Percentiles rank a stretch among this genome's conserved stretches.
These are phyloP conservation scores for Atta colombica DNA, from an alignment of 1,140 invertebrate species.

Conservation along the genomic window DNA sequence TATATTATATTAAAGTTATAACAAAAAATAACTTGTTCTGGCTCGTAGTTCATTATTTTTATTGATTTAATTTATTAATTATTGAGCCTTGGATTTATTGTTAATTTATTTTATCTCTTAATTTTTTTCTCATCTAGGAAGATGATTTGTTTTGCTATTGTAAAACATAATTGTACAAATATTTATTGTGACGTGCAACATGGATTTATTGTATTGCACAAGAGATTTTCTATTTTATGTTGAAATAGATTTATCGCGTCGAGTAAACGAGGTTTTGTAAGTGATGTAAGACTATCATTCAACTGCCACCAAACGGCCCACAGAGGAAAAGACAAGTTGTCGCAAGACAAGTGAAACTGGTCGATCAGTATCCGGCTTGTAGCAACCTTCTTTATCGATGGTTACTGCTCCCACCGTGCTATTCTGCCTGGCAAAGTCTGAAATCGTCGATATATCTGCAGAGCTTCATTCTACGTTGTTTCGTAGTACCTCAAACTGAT, in stretches of 20 bases:
- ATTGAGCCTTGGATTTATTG: too few relatives aligned
- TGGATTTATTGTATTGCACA: neutral
- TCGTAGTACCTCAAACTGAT: neutral
- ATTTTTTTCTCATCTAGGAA: neutral
- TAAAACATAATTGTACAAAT: neutral
- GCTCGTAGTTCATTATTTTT: too few relatives aligned
- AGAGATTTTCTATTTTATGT: neutral
- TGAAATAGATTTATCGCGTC: neutral
- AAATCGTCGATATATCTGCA: neutral
- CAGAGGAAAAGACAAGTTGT: conserved; percentile 1
- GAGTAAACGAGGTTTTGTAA: neutral
- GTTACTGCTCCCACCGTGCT: neutral
- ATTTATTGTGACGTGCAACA: neutral
- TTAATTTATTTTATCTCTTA: neutral
- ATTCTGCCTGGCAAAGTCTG: neutral
- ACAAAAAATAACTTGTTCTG: too few relatives aligned
- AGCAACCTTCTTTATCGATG: conserved; percentile 53
- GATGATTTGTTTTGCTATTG: neutral
- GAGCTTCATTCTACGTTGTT: conserved; percentile 6
- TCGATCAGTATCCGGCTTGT: conserved; percentile 37
- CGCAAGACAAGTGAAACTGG: conserved; percentile 23
- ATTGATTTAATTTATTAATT: too few relatives aligned
- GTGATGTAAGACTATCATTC: conserved; percentile 38
- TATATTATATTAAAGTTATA: too few relatives aligned
- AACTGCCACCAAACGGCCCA: conserved; percentile 31